phyloP scores from a whole-genome alignment of 2,113 vertebrate genomes.

The Passer domesticus region DNA sequence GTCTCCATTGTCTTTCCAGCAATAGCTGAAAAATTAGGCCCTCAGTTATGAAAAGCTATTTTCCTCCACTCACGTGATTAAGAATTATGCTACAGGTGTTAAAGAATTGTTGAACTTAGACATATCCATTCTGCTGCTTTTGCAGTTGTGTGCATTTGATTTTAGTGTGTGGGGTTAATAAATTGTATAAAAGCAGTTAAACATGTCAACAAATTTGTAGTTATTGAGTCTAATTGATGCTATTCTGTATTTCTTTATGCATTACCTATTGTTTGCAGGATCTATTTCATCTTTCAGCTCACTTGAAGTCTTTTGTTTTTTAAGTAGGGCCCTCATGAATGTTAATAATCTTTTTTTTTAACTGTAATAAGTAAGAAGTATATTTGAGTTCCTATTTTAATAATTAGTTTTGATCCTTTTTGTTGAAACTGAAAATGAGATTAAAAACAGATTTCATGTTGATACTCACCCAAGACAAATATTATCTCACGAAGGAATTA shows the following conservation, averaged over 20 bases:
- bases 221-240: neutral
- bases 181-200: neutral
- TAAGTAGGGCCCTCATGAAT: neutral
- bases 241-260: neutral
- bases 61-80: neutral
- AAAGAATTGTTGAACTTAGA: neutral
- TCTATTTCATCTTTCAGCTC: neutral
- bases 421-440: neutral
- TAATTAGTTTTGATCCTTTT: neutral
- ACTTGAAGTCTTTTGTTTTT: constrained; percentile 20
- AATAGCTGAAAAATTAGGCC: neutral
- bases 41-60: neutral
- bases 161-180: neutral
- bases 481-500: neutral
- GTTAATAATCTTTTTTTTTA: neutral
- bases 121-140: neutral
- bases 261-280: neutral
- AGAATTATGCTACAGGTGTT: neutral
- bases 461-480: neutral
- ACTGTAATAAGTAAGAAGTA: neutral
- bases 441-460: neutral
- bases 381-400: neutral
- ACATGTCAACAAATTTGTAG: neutral
- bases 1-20: neutral
- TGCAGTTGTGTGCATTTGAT: neutral